Evolutionary conservation across 2,113 vertebrate genomes (phyloP), one percentile per base, ranked within the genome.

Genomic region (Sceloporus undulatus): DNA sequence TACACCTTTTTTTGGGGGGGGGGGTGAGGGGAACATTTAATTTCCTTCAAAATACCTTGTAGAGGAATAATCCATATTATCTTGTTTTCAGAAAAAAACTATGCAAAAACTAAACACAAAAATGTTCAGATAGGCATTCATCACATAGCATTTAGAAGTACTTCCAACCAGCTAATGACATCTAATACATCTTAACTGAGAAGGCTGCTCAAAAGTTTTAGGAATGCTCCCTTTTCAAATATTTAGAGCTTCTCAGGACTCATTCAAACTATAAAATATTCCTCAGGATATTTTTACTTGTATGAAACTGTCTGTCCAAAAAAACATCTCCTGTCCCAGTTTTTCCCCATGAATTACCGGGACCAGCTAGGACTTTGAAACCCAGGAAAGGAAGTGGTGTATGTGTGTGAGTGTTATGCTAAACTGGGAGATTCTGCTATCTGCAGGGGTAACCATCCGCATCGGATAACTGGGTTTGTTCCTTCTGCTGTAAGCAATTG

Each of bases 81-180:
- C 74, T 75, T 90, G 85, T 93, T 29, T 68, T 85, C 29, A 84
- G 38, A 13, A 66, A 88, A 27, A 75, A 4, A 2, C 86, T 88
- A 42, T 85, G 21, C 40, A 89, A 89, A 89, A 89, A 75, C 84
- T 89, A 77, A 88, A 18, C 91, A 65, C 21, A 85, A 3, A 19
- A 92, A 76, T 0, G 9, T 88, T 87, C n/a, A 65, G n/a, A n/a
- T 29, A 82, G 89, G 0, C 6, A 87, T 91, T 92, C 82, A 87
- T 87, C 87, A 89, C 1, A 78, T 85, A 85, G 34, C 42, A 85
- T 80, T 82, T 86, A 92, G 18, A 94, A 91, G 3, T 23, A 3
- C 84, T 85, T 91, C 42, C 87, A 90, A 92, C 79, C 85, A 6
- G 5, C n/a, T 89, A 89, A n/a, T 89, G 48, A 85, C 85, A 75